Percentiles rank a stretch among this genome's conserved stretches.
These are phyloP conservation scores for Chaitophorus viminalis DNA, from an alignment of 2,888 invertebrate genomes.

Conservation along the genomic window DNA sequence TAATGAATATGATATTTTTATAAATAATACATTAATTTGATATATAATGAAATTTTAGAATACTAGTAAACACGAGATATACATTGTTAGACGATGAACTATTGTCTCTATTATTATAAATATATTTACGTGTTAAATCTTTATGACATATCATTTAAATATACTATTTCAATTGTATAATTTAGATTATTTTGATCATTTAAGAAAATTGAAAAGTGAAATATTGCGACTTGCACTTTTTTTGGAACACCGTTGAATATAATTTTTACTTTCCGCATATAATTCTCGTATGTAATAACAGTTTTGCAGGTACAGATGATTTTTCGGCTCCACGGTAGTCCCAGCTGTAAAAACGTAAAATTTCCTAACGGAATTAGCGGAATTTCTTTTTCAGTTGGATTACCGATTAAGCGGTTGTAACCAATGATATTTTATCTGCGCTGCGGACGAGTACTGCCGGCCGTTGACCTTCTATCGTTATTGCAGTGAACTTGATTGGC, in stretches of 20 bases:
- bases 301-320: not conserved
- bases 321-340: not conserved
- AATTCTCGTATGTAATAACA: not conserved
- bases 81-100: not conserved
- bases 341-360: not conserved
- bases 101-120: not conserved
- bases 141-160: not conserved
- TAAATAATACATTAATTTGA: not conserved
- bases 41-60: not conserved
- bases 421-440: conserved; percentile 34
- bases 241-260: not conserved
- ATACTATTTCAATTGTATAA: not conserved
- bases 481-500: conserved; percentile 59
- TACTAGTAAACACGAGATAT: too few relatives aligned
- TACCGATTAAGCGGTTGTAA: conserved; percentile 39
- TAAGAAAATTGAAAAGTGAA: conserved; percentile 4
- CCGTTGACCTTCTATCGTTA: conserved; percentile 55
- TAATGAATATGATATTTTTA: not conserved
- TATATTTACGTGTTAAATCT: not conserved
- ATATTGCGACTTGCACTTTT: conserved; percentile 3
- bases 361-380: conserved; percentile 24
- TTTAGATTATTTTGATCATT: not conserved
- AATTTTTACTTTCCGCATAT: not conserved
- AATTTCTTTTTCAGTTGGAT: conserved; percentile 4
- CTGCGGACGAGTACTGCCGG: conserved; percentile 40